Evolutionary conservation across 30 jellyfish, hydroid and myxozoan species (phyloP), one percentile per base, ranked within the genome.

Genomic region (Pelagia noctiluca): DNA sequence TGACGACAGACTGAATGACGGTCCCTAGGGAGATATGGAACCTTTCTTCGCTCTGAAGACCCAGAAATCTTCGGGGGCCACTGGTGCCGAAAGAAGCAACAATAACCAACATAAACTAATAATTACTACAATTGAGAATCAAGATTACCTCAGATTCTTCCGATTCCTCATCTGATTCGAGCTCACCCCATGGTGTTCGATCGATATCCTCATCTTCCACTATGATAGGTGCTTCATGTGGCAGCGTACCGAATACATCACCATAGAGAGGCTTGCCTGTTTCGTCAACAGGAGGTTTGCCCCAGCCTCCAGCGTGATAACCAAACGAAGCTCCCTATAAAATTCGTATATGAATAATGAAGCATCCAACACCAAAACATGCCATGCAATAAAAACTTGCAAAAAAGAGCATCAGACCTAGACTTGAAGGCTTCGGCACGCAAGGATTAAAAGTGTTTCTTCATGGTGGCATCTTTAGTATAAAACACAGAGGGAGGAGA

Each of bases 261-360:
- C 99, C 99, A 70, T 96, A 96, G 5, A 96, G 90, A 22, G 99
- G 99, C 63, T 92, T 90, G 21, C 99, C 99, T 67, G 76, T 74
- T 68, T 96, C 99, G 77, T 96, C 99, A 31, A 96, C 98, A 31
- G 99, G 99, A 63, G 99, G 99, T 75, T 96, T 96, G 24, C 99
- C 99, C 99, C 99, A 96, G 3, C 99, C 99, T 30, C 99, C 99
- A 31, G 98, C 98, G 79, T 96, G 99, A 34, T 96, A 96, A 3
- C 99, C 99, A 89, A 96, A 96, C 25, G 98, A 75, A 33, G 99
- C 98, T 5, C 99, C 99, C 99, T 95, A 37, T 10, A 42, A 73
- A 2, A 29, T 1, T 25, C 30, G 22, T 54, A 34, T 62, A 33
- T 8, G 64, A 19, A 26, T 48, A 1, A 3, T 60, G 8, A 10